Base-by-base conservation (phyloP, 2,113 vertebrate species). In the Festucalex cinctus region DNA sequence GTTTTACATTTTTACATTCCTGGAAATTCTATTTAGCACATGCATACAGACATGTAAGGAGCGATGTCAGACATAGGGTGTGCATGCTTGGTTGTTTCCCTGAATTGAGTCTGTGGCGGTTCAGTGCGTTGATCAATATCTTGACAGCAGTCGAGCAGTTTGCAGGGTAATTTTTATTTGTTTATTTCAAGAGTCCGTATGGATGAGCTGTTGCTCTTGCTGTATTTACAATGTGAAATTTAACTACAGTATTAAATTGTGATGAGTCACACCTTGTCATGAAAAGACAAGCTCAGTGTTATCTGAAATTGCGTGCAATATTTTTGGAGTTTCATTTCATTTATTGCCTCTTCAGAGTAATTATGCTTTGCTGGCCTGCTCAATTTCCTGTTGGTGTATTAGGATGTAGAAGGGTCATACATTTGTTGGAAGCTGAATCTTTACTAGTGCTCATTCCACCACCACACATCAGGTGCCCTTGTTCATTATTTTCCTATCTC, bases 401-500 rank as follows among this genome's bases (percentile, higher is more conserved):
- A 51, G 66, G 49, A 46, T 64, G 46, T 56, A 49, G 65, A 68
- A 26, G 28, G 51, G 24, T 68, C 69, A 64, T 62, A 43, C 37
- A 37, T 73, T 56, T 67, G 65, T 68, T 7, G 66, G 62, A 48
- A 1, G 7, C 49, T 0, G 35, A 36, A 63, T 70, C 67, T n/a
- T 56, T n/a, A 14, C 59, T 58, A 36, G 22, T 2, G 9, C 69
- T 70, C 57, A 36, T 48, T 35, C 68, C 57, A 43, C 39, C 73
- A 63, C 35, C 59, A 66, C 43, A 46, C n/a, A n/a, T n/a, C n/a
- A n/a, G n/a, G n/a, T 59, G 78, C 49, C 76, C 71, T 53, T 9
- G 49, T 60, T 75, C 56, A 0, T 41, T 17, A n/a, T 22, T 57
- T 37, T 5, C 64, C 64, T 28, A 7, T 68, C 63, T 51, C 60